These are phyloP conservation scores for Salvelinus fontinalis DNA, from an alignment of 2,113 vertebrate genomes.

Conservation along the genomic window DNA sequence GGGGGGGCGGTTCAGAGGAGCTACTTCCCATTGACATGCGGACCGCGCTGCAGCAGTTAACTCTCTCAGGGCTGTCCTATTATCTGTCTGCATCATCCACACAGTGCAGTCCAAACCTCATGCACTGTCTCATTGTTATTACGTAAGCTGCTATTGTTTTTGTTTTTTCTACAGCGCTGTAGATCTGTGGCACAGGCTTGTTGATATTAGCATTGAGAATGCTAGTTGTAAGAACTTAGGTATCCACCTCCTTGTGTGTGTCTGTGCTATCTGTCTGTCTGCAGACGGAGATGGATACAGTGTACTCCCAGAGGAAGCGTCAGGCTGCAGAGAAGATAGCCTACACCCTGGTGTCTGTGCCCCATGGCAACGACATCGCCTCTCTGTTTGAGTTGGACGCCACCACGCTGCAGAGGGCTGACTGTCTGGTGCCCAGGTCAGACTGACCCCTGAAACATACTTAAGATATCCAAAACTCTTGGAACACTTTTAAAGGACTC, in stretches of 20 bases:
- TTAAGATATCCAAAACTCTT: neutral
- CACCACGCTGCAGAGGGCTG: constrained; percentile 95
- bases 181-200: neutral
- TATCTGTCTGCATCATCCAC: constrained; percentile 46
- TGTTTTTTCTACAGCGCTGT: neutral
- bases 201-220: too few relatives aligned
- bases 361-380: constrained; percentile 84
- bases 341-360: constrained; percentile 83
- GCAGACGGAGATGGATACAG: constrained; percentile 80
- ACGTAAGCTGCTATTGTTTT: neutral
- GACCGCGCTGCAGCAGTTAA: constrained; percentile 34
- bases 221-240: neutral
- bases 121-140: neutral
- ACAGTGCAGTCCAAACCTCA: neutral
- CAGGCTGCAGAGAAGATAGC: constrained; percentile 90
- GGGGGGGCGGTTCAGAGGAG: constrained; percentile 56
- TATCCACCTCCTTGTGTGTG: neutral
- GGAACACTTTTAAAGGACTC: neutral
- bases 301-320: constrained; percentile 85
- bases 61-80: constrained; percentile 26
- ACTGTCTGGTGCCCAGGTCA: constrained; percentile 95
- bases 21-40: constrained; percentile 65
- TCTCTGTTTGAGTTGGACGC: constrained; percentile 94
- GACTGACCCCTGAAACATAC: constrained; percentile 12
- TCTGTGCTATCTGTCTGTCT: neutral